Percentiles rank a stretch among this genome's conserved stretches.
Evolutionary conservation across 2,797 vertebrate genomes (phyloP).

Genomic region (Peromyscus eremicus): DNA sequence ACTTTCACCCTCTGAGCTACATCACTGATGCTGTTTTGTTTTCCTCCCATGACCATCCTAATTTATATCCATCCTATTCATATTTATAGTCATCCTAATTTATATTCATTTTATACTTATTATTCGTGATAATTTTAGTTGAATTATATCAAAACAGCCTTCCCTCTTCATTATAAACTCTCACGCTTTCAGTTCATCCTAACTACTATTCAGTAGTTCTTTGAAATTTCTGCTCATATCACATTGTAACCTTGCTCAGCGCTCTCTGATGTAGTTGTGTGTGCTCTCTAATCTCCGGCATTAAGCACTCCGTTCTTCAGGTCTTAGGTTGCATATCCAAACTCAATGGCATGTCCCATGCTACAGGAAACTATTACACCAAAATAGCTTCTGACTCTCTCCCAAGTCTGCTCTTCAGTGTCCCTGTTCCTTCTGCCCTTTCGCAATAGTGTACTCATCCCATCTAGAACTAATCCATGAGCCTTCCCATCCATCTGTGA

Average conservation of each 20-base stretch:
- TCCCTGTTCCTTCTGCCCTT: neutral
- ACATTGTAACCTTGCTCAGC: neutral
- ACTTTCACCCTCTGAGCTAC: too few species aligned
- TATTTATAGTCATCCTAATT: too few species aligned
- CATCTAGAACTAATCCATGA: neutral
- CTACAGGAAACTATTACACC: neutral
- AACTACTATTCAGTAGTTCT: neutral
- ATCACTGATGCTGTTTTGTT: neutral
- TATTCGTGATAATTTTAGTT: neutral
- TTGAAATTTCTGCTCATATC: conserved; percentile 22
- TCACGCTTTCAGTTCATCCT: conserved; percentile 22
- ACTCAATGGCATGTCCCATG: neutral
- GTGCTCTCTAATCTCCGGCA: neutral
- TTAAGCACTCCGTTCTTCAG: neutral
- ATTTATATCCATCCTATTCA: too few species aligned
- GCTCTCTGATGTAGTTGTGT: neutral
- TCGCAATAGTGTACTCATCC: neutral
- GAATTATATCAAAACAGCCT: neutral
- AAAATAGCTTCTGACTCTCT: neutral
- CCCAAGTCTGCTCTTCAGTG: too few species aligned
- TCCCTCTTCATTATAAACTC: neutral
- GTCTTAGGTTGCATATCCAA: neutral
- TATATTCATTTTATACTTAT: too few species aligned
- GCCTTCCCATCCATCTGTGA: neutral
- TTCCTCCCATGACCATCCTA: neutral